Evolutionary conservation across 2,797 vertebrate species (phyloP), one percentile per base, ranked within the genome.

Genomic region (Lateolabrax maculatus): DNA sequence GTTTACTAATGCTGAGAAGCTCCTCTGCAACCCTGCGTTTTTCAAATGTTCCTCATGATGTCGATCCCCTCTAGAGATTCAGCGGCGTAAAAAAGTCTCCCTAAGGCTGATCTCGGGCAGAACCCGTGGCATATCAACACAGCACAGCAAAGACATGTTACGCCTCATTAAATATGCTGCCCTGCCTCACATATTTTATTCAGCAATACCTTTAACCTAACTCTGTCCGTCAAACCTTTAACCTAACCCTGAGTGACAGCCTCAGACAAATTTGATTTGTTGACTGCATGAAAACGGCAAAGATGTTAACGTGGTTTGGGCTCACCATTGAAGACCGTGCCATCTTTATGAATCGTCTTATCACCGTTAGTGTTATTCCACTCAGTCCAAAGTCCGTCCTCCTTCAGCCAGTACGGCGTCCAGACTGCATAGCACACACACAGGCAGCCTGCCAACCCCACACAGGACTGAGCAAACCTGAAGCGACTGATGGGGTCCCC

Each of bases 401-500:
- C 72, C 9, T 90, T 90, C 61, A 96, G 77, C 96, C 96, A 96
- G 73, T 51, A 90, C 0, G 95, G 92, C 3, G 91, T 91, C 86
- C 91, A 96, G 53, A 96, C 92, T 0, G 95, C 93, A 0, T 91
- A 96, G 77, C 73, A 71, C 71, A 96, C 89, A 66, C 88, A 95
- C 53, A 94, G 65, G 77, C 95, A 95, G 4, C 96, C 96, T 10
- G 62, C 60, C 63, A 96, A 65, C 10, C 95, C 96, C 76, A 96
- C 55, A 60, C 90, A 93, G 5, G 89, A 94, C 80, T 95, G 91
- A 23, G 67, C 74, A 46, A 95, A 91, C 74, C 95, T 93, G 84
- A 95, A 96, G 60, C 95, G 94, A 81, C 92, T 85, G 29, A 69
- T 87, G 8, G 83, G 62, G 80, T 95, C 87, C 0, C 49, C 79